Evolutionary conservation across 1,140 invertebrate genomes (phyloP), one percentile per base, ranked within the genome.

Genomic region (Hyphantria cunea): DNA sequence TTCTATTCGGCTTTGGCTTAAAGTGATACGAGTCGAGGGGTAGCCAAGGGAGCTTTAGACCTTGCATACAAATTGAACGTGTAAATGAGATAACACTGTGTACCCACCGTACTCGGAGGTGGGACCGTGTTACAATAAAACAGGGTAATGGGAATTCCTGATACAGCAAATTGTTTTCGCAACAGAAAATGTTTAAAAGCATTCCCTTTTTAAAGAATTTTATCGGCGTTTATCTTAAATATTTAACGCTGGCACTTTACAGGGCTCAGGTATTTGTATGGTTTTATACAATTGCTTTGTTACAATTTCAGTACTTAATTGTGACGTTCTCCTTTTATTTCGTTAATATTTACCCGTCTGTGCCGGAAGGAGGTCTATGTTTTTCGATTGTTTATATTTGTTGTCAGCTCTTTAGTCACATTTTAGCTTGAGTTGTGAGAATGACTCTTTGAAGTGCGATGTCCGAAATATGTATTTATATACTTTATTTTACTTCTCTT

Each of bases 31-130:
- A 64, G 64, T 56, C 50, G 51, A 62, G 60, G 48, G 47, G 59
- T 62, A 69, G 62, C 70, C 78, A 56, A 60, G 83, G 83, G 80
- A 81, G 72, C 73, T 68, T 55, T 84, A 76, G 70, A 66, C 72
- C 72, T 69, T 86, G 83, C 81, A 86, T 86, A 86, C 78, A 86
- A 86, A 86, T 86, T 78, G 81, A 76, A 75, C 59, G 62, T 64
- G 76, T 76, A 80, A 86, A 86, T 84, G 82, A 76, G 75, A 82
- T 83, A 80, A 82, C 72, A 68, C 68, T 39, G 37, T 39, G 8
- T 39, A 39, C 37, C 48, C 56, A 60, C 52, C 68, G 78, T 72
- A 72, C 66, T 51, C 62, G 65, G 56, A 72, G 45, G 50, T 42
- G 32, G 58, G 58, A 61, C 49, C 48, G 59, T 56, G 63, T 71